phyloP scores from a whole-genome alignment of 2,113 vertebrate genomes.

The Clarias gariepinus region DNA sequence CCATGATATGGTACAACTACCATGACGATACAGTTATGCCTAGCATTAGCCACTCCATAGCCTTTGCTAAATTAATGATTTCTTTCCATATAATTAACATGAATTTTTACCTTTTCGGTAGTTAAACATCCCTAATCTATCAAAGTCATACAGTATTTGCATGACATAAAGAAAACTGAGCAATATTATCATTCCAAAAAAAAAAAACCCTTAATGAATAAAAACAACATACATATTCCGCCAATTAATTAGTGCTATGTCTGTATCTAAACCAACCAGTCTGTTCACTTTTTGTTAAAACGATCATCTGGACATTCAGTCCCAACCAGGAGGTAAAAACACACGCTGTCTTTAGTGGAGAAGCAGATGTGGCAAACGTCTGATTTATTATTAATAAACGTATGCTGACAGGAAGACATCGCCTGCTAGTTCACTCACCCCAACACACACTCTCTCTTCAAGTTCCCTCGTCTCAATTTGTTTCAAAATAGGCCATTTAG shows the following conservation, averaged over 20 bases:
- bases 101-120: too few species aligned
- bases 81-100: too few species aligned
- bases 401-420: background rate
- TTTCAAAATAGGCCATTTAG: background rate
- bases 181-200: too few species aligned
- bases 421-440: background rate
- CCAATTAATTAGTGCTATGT: background rate
- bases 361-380: constrained; percentile 28
- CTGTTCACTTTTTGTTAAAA: background rate
- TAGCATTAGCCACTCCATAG: background rate
- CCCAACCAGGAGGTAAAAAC: background rate
- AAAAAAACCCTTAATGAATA: background rate
- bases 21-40: background rate
- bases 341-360: background rate
- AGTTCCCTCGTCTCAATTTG: background rate
- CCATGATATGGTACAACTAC: background rate
- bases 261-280: background rate
- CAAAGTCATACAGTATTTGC: too few species aligned
- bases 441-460: background rate
- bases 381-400: constrained; percentile 42
- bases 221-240: background rate
- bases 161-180: too few species aligned
- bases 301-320: background rate
- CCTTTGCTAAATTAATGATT: too few species aligned
- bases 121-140: too few species aligned